Conservation (phyloP, 2,113 vertebrate genomes). For the Epinephelus moara region DNA sequence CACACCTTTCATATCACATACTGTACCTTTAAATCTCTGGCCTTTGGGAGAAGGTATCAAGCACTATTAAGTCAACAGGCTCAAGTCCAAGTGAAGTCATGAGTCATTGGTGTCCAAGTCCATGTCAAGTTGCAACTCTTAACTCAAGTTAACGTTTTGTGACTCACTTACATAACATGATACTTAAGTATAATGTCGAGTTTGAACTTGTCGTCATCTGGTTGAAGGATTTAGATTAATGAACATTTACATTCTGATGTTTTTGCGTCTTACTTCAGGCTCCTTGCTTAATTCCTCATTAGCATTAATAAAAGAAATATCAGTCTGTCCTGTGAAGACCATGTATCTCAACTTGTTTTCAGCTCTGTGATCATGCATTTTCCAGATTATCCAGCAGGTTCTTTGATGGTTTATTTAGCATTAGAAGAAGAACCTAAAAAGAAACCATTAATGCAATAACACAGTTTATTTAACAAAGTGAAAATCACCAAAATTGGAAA, state of each 20-base stretch:
- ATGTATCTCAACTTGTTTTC: background rate
- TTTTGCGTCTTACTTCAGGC: background rate
- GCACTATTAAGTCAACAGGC: no score
- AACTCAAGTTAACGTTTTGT: no score
- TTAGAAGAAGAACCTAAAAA: background rate
- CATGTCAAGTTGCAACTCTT: no score
- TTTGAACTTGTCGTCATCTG: background rate
- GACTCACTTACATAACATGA: no score
- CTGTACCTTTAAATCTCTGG: no score
- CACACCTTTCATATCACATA: no score
- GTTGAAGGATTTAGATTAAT: background rate
- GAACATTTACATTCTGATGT: background rate
- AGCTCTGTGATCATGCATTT: background rate
- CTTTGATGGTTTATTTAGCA: background rate
- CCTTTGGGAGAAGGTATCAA: no score
- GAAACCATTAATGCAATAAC: background rate
- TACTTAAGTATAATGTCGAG: no score
- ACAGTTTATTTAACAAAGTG: background rate
- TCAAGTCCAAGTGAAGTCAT: no score
- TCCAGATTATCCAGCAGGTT: background rate
- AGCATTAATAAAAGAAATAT: background rate
- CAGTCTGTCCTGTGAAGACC: background rate
- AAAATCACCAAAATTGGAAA: background rate
- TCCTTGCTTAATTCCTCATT: background rate
- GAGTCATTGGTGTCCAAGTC: no score